phyloP scores from a whole-genome alignment of 2,888 invertebrate genomes.

The Galeopsomyia nigrocyanea region DNA sequence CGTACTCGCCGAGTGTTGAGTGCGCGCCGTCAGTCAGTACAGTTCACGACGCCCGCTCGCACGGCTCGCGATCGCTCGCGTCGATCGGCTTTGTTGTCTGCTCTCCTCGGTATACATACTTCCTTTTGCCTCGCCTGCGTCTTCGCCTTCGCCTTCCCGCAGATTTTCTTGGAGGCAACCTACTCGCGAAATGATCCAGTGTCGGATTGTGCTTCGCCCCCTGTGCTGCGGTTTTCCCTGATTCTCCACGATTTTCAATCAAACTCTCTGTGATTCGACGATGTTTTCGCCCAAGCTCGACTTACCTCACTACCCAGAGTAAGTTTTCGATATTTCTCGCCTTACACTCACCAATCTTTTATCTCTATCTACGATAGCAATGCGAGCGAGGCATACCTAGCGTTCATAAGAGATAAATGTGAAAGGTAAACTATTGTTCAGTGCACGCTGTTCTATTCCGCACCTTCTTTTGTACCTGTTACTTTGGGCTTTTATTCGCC shows the following conservation, averaged over 20 bases:
- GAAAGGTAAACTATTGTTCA: constrained; percentile 5
- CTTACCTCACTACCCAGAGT: neutral
- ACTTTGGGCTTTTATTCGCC: constrained; percentile 16
- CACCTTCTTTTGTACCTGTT: constrained; percentile 4
- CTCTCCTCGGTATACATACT: constrained; percentile 27
- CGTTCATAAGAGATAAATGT: constrained; percentile 31
- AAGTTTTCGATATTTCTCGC: too few relatives aligned
- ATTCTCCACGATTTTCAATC: neutral
- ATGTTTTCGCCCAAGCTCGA: neutral
- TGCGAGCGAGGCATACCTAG: too few relatives aligned
- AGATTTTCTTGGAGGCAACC: neutral
- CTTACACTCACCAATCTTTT: neutral
- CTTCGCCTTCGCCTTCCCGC: neutral
- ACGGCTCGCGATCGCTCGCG: constrained; percentile 12
- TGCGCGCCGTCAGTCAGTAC: constrained; percentile 13
- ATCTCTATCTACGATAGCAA: too few relatives aligned
- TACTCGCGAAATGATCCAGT: too few relatives aligned
- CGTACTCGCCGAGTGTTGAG: neutral
- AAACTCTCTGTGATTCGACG: neutral
- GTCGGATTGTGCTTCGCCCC: too few relatives aligned
- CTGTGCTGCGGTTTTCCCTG: too few relatives aligned
- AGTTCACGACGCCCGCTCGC: constrained; percentile 33
- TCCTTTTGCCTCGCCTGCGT: constrained; percentile 3
- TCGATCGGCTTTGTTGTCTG: neutral
- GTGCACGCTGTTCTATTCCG: neutral